Evolutionary conservation across 2,797 vertebrate genomes (phyloP).

Genomic region (Lophura swinhoii): DNA sequence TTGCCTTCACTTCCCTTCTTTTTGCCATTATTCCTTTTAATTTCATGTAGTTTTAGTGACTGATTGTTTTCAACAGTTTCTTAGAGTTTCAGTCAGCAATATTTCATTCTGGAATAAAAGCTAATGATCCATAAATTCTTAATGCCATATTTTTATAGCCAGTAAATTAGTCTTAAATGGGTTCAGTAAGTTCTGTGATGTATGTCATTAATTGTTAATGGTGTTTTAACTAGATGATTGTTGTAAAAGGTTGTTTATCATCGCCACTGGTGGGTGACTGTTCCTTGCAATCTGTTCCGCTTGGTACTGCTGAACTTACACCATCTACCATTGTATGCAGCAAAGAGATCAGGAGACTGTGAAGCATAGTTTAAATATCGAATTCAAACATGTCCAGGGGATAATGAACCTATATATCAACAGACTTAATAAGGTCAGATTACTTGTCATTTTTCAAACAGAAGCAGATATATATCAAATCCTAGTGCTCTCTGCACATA

Average conservation of each 20-base stretch:
- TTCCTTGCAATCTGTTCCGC: slow-evolving; percentile 56
- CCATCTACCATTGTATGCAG: slow-evolving; percentile 35
- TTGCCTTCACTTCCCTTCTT: slow-evolving; percentile 51
- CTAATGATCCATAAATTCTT: slow-evolving; percentile 86
- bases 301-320: slow-evolving; percentile 20
- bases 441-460: slow-evolving; percentile 21
- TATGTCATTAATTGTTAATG: slow-evolving; percentile 84
- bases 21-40: slow-evolving; percentile 58
- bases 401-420: slow-evolving; percentile 39
- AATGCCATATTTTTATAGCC: slow-evolving; percentile 86
- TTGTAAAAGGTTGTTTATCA: slow-evolving; percentile 79
- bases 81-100: slow-evolving; percentile 76
- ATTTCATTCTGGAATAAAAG: slow-evolving; percentile 81
- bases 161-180: slow-evolving; percentile 86
- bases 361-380: slow-evolving; percentile 29
- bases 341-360: slow-evolving; percentile 30
- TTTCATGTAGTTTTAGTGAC: slow-evolving; percentile 71
- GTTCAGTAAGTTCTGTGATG: slow-evolving; percentile 82
- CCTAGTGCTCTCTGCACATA: not conserved
- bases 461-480: not conserved
- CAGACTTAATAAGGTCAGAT: slow-evolving; percentile 52
- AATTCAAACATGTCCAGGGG: slow-evolving; percentile 56
- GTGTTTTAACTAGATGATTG: slow-evolving; percentile 84
- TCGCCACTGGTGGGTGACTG: slow-evolving; percentile 53
- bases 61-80: slow-evolving; percentile 75